Percentiles rank a stretch among this genome's conserved stretches.
Evolutionary conservation across 2,888 invertebrate genomes (phyloP).

Genomic region (Ellobium chinense): DNA sequence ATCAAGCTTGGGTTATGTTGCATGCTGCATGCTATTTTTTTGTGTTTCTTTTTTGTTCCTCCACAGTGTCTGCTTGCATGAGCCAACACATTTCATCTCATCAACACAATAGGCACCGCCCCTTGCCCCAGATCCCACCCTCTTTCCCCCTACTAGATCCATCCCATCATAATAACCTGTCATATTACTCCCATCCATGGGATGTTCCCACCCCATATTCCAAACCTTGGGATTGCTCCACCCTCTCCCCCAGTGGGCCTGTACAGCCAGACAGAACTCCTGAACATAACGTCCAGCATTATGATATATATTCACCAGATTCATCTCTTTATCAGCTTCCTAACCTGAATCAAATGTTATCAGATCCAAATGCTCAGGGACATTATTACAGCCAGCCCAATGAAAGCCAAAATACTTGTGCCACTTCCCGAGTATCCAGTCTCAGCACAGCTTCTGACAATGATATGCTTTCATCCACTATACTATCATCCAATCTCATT

Average conservation of each 20-base stretch:
- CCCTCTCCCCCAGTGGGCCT: not conserved
- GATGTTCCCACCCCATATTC: not conserved
- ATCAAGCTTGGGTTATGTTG: not conserved
- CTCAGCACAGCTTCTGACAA: not conserved
- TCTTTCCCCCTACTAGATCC: not conserved
- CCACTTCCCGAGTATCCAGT: not conserved
- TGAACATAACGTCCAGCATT: not conserved
- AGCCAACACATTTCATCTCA: not conserved
- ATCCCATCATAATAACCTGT: not conserved
- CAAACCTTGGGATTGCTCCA: not conserved
- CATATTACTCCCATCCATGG: constrained; percentile 16
- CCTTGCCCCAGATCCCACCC: constrained; percentile 1
- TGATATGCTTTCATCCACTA: not conserved
- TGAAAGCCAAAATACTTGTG: not conserved
- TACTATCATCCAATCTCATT: not conserved
- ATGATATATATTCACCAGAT: not conserved
- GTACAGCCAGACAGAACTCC: not conserved
- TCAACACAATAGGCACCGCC: constrained; percentile 1
- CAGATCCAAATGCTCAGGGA: not conserved
- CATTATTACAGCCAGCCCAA: not conserved
- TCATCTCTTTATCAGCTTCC: not conserved
- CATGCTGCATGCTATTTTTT: constrained; percentile 13
- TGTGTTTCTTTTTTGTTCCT: not conserved
- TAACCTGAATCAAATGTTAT: too few species aligned
- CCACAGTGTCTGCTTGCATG: constrained; percentile 17